Conservation (phyloP, 2,888 invertebrate species). For the Parnassius glacialis region DNA sequence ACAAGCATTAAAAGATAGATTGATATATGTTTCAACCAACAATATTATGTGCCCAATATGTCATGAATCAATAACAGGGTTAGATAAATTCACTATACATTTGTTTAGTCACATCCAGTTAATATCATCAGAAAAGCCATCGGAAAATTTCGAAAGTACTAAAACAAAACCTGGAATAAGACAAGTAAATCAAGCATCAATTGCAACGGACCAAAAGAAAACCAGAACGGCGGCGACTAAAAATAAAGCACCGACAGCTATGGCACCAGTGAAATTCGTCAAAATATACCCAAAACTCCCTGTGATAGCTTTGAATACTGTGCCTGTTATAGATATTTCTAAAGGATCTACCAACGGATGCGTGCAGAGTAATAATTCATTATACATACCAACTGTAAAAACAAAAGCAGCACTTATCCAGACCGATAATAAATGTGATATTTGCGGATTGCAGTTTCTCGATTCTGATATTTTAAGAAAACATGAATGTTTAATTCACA, state of each 20-base stretch:
- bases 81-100: conserved; percentile 92
- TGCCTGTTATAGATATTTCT: conserved; percentile 58
- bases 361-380: conserved; percentile 41
- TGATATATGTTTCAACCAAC: conserved; percentile 88
- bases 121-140: conserved; percentile 40
- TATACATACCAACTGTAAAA: conserved; percentile 47
- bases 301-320: conserved; percentile 58
- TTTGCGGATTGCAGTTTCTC: conserved; percentile 87
- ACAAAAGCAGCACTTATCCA: conserved; percentile 47
- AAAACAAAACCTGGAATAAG: conserved; percentile 35
- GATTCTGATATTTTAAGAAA: conserved; percentile 85
- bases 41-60: conserved; percentile 89
- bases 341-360: conserved; percentile 40
- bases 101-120: conserved; percentile 86
- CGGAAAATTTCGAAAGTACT: conserved; percentile 36
- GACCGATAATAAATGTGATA: conserved; percentile 78
- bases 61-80: conserved; percentile 85
- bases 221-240: conserved; percentile 54
- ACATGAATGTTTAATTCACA: conserved; percentile 88
- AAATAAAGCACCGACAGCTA: conserved; percentile 60
- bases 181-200: conserved; percentile 40
- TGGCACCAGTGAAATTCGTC: conserved; percentile 63
- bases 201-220: conserved; percentile 48
- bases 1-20: conserved; percentile 84
- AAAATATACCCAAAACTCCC: conserved; percentile 75